phyloP scores from a whole-genome alignment of 1,140 invertebrate species.

The Drosophila kikkawai region DNA sequence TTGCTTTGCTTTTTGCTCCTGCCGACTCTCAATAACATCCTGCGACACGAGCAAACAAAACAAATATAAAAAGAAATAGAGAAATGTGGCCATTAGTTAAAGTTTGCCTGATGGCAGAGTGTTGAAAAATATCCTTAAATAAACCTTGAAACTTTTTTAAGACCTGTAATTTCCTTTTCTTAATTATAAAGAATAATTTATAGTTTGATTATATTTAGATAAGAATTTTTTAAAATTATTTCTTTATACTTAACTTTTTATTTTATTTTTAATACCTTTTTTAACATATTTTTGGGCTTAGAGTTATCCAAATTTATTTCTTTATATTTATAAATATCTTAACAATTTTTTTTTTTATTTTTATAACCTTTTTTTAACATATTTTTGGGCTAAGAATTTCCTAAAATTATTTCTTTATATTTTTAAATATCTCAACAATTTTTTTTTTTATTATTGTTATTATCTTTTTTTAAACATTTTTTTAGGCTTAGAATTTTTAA shows the following conservation, averaged over 20 bases:
- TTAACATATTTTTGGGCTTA: not conserved
- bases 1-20: constrained; percentile 20
- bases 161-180: not conserved
- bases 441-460: not conserved
- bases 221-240: not conserved
- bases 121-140: not conserved
- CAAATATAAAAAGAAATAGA: constrained; percentile 27
- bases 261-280: not conserved
- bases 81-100: constrained; percentile 67
- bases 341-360: not conserved
- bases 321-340: not conserved
- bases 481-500: not conserved
- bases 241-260: not conserved
- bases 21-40: constrained; percentile 44
- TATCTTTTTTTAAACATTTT: not conserved
- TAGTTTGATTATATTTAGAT: not conserved
- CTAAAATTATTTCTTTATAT: too few relatives aligned
- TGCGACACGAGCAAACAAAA: constrained; percentile 59
- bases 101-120: constrained; percentile 14
- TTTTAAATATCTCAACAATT: not conserved
- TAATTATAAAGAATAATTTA: not conserved
- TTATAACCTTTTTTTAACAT: not conserved
- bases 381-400: not conserved
- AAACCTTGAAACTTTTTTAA: not conserved
- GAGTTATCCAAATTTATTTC: not conserved